Percentiles rank a stretch among this genome's conserved stretches.
Evolutionary conservation across 2,113 vertebrate species (phyloP).

Genomic region (Pterocles gutturalis): DNA sequence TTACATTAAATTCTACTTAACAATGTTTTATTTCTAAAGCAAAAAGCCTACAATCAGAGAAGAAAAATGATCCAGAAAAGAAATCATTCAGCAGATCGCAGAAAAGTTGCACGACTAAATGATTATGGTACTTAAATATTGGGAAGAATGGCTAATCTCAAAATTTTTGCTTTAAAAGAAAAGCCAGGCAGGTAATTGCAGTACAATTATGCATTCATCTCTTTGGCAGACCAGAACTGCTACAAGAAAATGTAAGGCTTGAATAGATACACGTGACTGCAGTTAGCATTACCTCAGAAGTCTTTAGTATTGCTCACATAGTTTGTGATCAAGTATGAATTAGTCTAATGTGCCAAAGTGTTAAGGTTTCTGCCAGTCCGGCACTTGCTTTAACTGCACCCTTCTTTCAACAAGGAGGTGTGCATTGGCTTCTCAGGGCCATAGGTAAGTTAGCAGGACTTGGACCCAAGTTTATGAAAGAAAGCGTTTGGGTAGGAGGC

Average conservation of each 20-base stretch:
- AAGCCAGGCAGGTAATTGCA: conserved; percentile 40
- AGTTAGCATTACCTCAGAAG: background rate
- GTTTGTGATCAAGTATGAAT: background rate
- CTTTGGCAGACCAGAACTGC: conserved; percentile 58
- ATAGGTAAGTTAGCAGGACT: background rate
- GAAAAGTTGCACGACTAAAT: conserved; percentile 63
- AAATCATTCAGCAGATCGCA: conserved; percentile 30
- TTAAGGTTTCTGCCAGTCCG: background rate
- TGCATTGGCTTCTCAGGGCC: background rate
- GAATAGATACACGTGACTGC: background rate
- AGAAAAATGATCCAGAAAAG: conserved; percentile 47
- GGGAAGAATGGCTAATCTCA: conserved; percentile 43
- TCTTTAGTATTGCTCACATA: background rate
- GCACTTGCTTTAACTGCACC: background rate
- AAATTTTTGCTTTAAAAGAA: conserved; percentile 53
- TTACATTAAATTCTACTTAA: background rate
- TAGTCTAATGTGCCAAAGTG: background rate
- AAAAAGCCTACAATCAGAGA: background rate
- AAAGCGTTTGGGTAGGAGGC: background rate
- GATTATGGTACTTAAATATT: conserved; percentile 50
- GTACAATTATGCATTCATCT: conserved; percentile 15
- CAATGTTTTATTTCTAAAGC: conserved; percentile 24
- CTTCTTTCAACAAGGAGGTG: background rate
- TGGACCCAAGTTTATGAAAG: background rate
- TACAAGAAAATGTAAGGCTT: conserved; percentile 36